Conservation (phyloP, 2,888 invertebrate species). For the Hedya salicella region DNA sequence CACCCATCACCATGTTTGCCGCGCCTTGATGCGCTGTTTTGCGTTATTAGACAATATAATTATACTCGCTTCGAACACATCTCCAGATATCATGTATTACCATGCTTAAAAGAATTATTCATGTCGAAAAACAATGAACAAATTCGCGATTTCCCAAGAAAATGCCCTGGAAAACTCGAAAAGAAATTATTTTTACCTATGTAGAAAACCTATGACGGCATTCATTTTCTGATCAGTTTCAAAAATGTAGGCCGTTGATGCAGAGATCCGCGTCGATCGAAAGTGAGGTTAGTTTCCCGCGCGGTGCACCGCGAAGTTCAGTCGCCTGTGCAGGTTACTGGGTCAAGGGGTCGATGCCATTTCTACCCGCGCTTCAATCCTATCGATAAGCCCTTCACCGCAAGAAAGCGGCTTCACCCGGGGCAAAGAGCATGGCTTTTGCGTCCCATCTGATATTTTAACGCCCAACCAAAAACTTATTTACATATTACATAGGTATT, state of each 20-base stretch:
- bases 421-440: slow-evolving; percentile 23
- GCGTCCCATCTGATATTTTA: slow-evolving; percentile 20
- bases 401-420: slow-evolving; percentile 44
- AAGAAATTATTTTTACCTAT: neutral
- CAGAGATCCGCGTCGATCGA: slow-evolving; percentile 70
- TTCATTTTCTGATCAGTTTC: slow-evolving; percentile 7
- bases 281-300: slow-evolving; percentile 72
- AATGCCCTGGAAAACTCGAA: neutral
- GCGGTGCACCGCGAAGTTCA: slow-evolving; percentile 64
- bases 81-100: slow-evolving; percentile 10
- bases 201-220: slow-evolving; percentile 14
- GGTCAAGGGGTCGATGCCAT: slow-evolving; percentile 69
- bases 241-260: slow-evolving; percentile 37
- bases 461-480: neutral
- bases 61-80: slow-evolving; percentile 47
- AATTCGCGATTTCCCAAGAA: neutral
- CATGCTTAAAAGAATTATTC: neutral
- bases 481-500: too few species aligned
- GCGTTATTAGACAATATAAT: slow-evolving; percentile 68
- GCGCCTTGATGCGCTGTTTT: slow-evolving; percentile 60
- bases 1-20: slow-evolving; percentile 71
- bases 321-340: slow-evolving; percentile 67
- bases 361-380: slow-evolving; percentile 52
- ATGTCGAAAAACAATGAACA: neutral
- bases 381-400: slow-evolving; percentile 48